Evolutionary conservation across 2,888 invertebrate species (phyloP), one percentile per base, ranked within the genome.

Genomic region (Lycaena phlaeas): DNA sequence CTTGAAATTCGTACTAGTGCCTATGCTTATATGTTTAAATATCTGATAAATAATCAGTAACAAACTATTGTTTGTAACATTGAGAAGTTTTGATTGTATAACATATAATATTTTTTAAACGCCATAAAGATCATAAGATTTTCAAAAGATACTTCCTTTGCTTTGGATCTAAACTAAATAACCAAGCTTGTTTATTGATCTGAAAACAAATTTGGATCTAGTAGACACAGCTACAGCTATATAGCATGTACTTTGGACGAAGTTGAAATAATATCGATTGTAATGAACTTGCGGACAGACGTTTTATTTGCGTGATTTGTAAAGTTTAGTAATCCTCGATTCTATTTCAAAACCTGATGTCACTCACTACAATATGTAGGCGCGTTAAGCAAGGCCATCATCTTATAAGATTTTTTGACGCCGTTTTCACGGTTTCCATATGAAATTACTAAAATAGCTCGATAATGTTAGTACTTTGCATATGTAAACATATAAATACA

Each of bases 331-430:
- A 22, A 57, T 64, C 54, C 60, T 56, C 59, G 59, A 64, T 49
- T 76, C 81, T 82, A 82, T 82, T 77, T 79, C 72, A 65, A 76
- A 71, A 63, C 69, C 62, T 82, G 82, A 81, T 81, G 79, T 82
- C 82, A 82, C 50, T 50, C 44, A 40, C 44, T 46, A 36, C 40
- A 48, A 44, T 41, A 45, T 68, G 72, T 74, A 74, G 71, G 75
- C 68, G 72, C 67, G 56, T 51, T 51, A 52, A 50, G 50, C 76
- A 73, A 77, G 74, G 76, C 68, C 76, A 57, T 45, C 48, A 15
- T 27, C 25, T 17, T 26, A 37, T 36, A 39, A 18, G 22, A 27
- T 26, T 36, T 14, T 15, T 10, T 30, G 14, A 30, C n/a, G 14
- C 14, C 4, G 15, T n/a, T 30, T 15, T 18, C 12, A 22, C 18